Evolutionary conservation across 1,140 invertebrate genomes (phyloP).

Genomic region (Drosophila dunni): DNA sequence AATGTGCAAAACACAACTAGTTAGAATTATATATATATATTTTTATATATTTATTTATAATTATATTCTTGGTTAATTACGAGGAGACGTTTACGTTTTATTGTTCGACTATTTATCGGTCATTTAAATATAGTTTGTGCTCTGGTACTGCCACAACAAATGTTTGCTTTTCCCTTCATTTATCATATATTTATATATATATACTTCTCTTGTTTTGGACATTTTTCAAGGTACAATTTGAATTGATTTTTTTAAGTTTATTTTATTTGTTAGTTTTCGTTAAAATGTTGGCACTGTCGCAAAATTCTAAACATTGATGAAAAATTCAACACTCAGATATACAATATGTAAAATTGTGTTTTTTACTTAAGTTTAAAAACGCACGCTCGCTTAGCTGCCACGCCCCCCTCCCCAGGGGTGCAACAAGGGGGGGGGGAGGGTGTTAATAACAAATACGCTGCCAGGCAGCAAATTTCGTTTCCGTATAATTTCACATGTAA

Average conservation of each 20-base stretch:
- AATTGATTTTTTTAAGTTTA: constrained; percentile 52
- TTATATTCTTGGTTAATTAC: constrained; percentile 47
- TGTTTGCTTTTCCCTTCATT: constrained; percentile 7
- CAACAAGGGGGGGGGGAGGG: neutral
- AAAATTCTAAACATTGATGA: constrained; percentile 75
- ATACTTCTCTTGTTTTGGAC: constrained; percentile 43
- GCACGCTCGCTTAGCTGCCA: constrained; percentile 13
- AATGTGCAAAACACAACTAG: constrained; percentile 82
- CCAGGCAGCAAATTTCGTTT: constrained; percentile 45
- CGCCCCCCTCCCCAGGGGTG: constrained; percentile 4
- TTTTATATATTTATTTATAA: constrained; percentile 20
- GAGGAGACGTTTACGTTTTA: constrained; percentile 44
- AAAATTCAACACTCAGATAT: constrained; percentile 77
- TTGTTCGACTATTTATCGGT: constrained; percentile 59
- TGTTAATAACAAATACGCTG: constrained; percentile 50
- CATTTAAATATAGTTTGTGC: constrained; percentile 42
- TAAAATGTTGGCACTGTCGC: constrained; percentile 68
- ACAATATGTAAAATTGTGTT: constrained; percentile 69
- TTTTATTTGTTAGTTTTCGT: constrained; percentile 29
- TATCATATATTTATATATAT: constrained; percentile 1
- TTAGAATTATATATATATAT: constrained; percentile 45
- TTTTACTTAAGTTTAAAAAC: constrained; percentile 56
- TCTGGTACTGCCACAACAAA: constrained; percentile 43
- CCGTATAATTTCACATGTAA: constrained; percentile 17
- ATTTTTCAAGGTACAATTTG: constrained; percentile 69